These are phyloP conservation scores for Acipenser oxyrinchus DNA, from an alignment of 2,797 vertebrate genomes.

Conservation along the genomic window DNA sequence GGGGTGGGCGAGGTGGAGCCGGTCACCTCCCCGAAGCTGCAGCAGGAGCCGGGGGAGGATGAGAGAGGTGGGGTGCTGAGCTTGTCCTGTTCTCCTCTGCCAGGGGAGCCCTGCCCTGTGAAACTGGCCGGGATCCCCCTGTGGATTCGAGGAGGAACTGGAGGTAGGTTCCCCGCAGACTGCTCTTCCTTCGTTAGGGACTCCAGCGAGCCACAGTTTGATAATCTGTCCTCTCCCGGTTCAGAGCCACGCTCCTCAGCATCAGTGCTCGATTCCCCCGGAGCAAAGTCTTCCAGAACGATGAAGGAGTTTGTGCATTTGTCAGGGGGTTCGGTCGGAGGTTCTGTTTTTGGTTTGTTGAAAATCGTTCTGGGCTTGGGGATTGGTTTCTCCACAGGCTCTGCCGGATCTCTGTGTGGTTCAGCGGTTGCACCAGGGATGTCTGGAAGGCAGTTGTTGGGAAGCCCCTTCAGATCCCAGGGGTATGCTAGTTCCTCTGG, in stretches of 20 bases:
- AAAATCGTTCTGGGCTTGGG: slow-evolving; percentile 91
- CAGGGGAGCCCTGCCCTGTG: slow-evolving; percentile 26
- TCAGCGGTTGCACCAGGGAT: slow-evolving; percentile 36
- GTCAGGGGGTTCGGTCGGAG: slow-evolving; percentile 34
- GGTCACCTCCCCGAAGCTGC: slow-evolving; percentile 25
- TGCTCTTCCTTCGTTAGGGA: not conserved
- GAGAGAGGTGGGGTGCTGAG: slow-evolving; percentile 17
- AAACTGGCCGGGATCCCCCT: slow-evolving; percentile 20
- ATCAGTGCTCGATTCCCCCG: slow-evolving; percentile 36
- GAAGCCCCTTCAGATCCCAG: not conserved
- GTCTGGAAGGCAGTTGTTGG: slow-evolving; percentile 39
- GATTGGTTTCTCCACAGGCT: slow-evolving; percentile 56
- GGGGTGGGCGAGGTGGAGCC: slow-evolving; percentile 19
- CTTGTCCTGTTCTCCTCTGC: slow-evolving; percentile 19
- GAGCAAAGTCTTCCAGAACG: slow-evolving; percentile 44
- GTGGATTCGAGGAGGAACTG: slow-evolving; percentile 54
- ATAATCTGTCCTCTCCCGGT: slow-evolving; percentile 17
- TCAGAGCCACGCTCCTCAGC: slow-evolving; percentile 17
- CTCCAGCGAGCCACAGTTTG: slow-evolving; percentile 33
- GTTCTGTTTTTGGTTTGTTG: slow-evolving; percentile 48
- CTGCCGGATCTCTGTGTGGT: slow-evolving; percentile 23
- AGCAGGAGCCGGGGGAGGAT: slow-evolving; percentile 24
- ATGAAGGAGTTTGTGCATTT: slow-evolving; percentile 45
- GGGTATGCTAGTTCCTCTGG: not conserved
- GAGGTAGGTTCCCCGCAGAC: slow-evolving; percentile 31